Conservation (phyloP, 2,888 invertebrate genomes). For the Cartodere bifasciata region DNA sequence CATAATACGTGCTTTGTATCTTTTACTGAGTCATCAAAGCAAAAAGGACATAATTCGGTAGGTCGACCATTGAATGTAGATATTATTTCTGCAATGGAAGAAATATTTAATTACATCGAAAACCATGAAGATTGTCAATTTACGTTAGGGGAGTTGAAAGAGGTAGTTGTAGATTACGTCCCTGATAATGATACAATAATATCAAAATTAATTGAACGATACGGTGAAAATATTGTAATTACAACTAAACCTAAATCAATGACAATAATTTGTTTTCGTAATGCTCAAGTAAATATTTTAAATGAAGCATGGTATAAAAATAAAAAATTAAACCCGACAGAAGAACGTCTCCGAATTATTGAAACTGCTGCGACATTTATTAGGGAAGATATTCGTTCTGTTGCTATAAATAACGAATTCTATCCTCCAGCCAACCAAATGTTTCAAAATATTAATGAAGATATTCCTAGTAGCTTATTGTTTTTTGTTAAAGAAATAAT, state of each 20-base stretch:
- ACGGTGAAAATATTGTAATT: conserved; percentile 3
- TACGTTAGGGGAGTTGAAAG: conserved; percentile 6
- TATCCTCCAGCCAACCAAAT: conserved; percentile 25
- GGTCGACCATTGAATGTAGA: conserved; percentile 7
- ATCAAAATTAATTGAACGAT: conserved; percentile 3
- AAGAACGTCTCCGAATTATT: no score
- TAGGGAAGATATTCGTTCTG: conserved; percentile 26
- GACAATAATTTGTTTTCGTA: conserved; percentile 1
- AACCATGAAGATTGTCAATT: conserved; percentile 7
- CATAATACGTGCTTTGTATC: no score
- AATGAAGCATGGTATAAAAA: no score
- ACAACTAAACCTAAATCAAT: conserved; percentile 1
- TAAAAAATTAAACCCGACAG: no score
- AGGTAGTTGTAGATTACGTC: conserved; percentile 3
- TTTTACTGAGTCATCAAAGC: no score
- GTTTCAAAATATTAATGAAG: conserved; percentile 16
- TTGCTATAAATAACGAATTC: conserved; percentile 21
- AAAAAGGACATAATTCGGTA: no score
- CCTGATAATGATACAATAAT: conserved; percentile 4
- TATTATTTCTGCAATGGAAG: conserved; percentile 4
- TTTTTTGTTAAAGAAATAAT: conserved; percentile 13
- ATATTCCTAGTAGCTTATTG: conserved; percentile 19
- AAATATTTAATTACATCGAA: conserved; percentile 7
- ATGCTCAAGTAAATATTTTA: no score
- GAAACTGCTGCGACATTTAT: background rate